Conservation (phyloP, 35 echinoderm and acorn worm species). For the Chiridota heheva region DNA sequence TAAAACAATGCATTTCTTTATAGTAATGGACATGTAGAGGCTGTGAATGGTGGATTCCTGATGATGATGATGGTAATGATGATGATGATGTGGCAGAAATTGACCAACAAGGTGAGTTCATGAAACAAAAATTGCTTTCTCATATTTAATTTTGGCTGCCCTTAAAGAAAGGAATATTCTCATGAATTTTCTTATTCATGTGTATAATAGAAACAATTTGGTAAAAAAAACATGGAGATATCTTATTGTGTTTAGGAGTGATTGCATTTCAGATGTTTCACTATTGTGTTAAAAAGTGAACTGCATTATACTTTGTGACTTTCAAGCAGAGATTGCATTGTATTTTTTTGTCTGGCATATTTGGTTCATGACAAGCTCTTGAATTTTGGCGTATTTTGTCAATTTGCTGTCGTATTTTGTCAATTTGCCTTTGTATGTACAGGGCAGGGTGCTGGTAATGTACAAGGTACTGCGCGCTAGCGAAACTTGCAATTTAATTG, state of each 20-base stretch:
- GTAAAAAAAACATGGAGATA: constrained; percentile 7
- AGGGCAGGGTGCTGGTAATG: no score
- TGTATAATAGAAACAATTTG: neutral
- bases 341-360: no score
- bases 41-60: neutral
- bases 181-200: neutral
- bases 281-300: neutral
- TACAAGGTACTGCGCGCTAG: no score
- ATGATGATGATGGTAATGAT: constrained; percentile 6
- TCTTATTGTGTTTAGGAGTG: constrained; percentile 1
- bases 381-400: no score
- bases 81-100: neutral
- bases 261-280: no score
- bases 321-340: no score
- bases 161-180: no score
- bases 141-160: neutral
- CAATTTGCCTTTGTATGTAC: no score
- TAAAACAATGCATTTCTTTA: no score
- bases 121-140: neutral
- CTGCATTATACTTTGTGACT: neutral
- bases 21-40: constrained; percentile 21
- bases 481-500: no score
- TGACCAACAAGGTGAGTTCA: neutral
- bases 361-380: no score
- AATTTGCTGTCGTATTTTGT: no score